Conservation (phyloP, 2,888 invertebrate genomes). For the Pristionchus fissidentatus region DNA sequence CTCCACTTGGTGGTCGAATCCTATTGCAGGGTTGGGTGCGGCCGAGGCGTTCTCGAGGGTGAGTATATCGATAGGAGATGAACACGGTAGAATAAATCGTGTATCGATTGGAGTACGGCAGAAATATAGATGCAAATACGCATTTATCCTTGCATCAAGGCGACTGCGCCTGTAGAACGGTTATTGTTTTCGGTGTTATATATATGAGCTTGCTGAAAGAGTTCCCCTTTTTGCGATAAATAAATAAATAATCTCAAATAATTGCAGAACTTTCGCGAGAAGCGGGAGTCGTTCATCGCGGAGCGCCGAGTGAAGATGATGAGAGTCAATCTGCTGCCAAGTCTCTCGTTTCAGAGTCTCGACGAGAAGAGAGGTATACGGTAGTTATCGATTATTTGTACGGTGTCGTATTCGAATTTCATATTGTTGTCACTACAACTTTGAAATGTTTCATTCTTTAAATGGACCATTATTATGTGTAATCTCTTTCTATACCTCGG, state of each 20-base stretch:
- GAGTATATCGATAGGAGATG: neutral
- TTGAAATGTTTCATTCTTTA: neutral
- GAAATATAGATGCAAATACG: no score
- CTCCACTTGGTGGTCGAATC: neutral
- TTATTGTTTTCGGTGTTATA: no score
- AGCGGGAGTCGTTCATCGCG: neutral
- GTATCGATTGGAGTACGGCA: neutral
- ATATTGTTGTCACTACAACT: neutral
- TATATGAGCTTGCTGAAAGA: no score
- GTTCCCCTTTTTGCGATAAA: no score
- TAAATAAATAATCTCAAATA: no score
- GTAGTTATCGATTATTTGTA: neutral
- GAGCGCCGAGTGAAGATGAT: conserved; percentile 24
- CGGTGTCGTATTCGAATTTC: no score
- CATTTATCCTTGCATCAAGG: no score
- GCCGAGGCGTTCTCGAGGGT: conserved; percentile 9
- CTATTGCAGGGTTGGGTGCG: neutral
- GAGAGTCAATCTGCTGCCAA: neutral
- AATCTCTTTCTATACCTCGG: no score
- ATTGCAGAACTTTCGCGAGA: conserved; percentile 3
- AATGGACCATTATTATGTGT: neutral
- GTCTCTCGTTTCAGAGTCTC: neutral
- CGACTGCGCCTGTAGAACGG: no score
- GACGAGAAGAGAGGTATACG: neutral
- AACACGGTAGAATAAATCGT: neutral